These are phyloP conservation scores for Subanguina moxae DNA, from an alignment of 1,140 invertebrate genomes.

Conservation along the genomic window DNA sequence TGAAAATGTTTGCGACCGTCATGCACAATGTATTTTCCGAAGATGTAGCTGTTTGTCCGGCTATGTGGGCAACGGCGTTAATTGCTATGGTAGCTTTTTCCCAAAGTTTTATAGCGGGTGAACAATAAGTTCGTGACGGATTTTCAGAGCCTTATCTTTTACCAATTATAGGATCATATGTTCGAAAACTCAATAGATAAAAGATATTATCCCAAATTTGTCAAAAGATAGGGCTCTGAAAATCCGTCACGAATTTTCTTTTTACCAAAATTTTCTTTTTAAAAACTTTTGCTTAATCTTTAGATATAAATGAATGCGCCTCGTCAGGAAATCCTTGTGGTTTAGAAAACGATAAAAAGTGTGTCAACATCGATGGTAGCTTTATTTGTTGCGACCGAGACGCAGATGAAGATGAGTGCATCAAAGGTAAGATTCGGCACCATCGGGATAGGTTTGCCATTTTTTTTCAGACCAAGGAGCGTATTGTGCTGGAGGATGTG, in stretches of 20 bases:
- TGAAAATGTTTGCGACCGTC: constrained; percentile 45
- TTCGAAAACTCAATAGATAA: too few relatives aligned
- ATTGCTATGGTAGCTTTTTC: constrained; percentile 36
- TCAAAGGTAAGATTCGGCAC: too few relatives aligned
- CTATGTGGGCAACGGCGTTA: constrained; percentile 49
- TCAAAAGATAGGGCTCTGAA: too few relatives aligned
- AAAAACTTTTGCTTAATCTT: constrained; percentile 2
- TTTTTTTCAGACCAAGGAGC: constrained; percentile 44
- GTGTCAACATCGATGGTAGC: constrained; percentile 49
- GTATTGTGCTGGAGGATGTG: constrained; percentile 50
- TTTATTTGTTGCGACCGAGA: constrained; percentile 48
- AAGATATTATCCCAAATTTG: too few relatives aligned
- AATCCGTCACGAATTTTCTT: not conserved
- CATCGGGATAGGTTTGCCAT: constrained; percentile 31
- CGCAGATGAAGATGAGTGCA: constrained; percentile 22
- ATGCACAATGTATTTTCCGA: constrained; percentile 44
- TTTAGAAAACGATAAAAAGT: constrained; percentile 20
- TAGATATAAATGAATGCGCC: constrained; percentile 51
- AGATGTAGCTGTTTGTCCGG: constrained; percentile 46
- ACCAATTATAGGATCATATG: too few relatives aligned
- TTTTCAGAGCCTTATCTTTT: too few relatives aligned
- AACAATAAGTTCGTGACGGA: too few relatives aligned
- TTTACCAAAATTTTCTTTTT: too few relatives aligned
- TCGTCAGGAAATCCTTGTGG: constrained; percentile 32
- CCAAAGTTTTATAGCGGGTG: too few relatives aligned